phyloP scores from a whole-genome alignment of 2,888 invertebrate species.

The Smittia aterrima region DNA sequence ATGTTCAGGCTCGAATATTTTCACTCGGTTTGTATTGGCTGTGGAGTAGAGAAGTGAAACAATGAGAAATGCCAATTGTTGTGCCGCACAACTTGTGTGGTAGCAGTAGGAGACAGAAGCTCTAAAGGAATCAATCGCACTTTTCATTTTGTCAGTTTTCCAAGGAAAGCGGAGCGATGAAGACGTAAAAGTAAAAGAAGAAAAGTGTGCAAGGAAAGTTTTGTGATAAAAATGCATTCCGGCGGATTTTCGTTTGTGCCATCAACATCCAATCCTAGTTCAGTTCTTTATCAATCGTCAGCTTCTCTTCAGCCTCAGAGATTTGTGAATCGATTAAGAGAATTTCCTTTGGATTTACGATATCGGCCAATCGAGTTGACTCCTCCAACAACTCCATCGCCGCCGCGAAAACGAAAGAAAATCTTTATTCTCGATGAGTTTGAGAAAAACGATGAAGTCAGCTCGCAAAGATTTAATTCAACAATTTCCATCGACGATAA shows the following conservation, averaged over 20 bases:
- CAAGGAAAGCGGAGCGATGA: background rate
- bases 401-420: constrained; percentile 47
- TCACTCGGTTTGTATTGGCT: constrained; percentile 13
- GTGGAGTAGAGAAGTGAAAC: background rate
- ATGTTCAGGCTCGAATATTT: background rate
- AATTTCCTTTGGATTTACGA: constrained; percentile 53
- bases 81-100: too few species aligned
- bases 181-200: background rate
- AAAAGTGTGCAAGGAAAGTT: background rate
- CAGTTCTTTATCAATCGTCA: background rate
- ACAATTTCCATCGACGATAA: constrained; percentile 34
- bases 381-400: constrained; percentile 54
- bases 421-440: background rate
- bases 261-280: background rate
- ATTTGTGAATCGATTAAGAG: constrained; percentile 13
- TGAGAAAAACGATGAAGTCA: background rate
- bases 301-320: background rate
- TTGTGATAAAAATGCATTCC: constrained; percentile 10
- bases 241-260: constrained; percentile 29
- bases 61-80: constrained; percentile 3
- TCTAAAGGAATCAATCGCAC: too few species aligned
- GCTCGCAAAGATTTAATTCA: background rate
- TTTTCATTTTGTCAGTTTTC: constrained; percentile 28
- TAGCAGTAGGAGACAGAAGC: background rate
- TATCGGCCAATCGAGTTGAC: constrained; percentile 51